Conservation (phyloP, 2,113 vertebrate species). For the Elgaria multicarinata region DNA sequence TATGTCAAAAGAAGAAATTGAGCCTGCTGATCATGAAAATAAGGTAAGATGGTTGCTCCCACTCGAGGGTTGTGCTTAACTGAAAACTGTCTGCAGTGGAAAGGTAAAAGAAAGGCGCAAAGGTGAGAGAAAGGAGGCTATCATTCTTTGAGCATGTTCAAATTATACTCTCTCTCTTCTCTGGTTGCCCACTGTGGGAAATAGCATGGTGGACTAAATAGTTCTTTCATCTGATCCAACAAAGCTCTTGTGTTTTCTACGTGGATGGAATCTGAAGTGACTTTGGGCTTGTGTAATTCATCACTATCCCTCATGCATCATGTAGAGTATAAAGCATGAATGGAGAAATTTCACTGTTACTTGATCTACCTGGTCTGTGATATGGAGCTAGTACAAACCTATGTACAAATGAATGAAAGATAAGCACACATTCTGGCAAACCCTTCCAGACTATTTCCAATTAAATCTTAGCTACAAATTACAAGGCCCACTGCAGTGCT, state of each 20-base stretch:
- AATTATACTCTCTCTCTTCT: neutral
- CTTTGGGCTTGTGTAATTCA: neutral
- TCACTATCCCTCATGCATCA: neutral
- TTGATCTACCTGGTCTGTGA: neutral
- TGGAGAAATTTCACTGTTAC: neutral
- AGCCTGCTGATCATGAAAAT: constrained; percentile 84
- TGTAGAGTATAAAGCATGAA: neutral
- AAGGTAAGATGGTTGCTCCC: constrained; percentile 80
- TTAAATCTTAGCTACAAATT: too few species aligned
- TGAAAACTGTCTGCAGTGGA: neutral
- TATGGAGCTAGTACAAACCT: neutral
- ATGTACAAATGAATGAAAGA: neutral
- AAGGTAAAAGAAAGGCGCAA: neutral
- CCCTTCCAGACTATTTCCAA: too few species aligned
- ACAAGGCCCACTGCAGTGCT: too few species aligned
- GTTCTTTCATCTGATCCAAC: too few species aligned
- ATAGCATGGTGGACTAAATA: too few species aligned
- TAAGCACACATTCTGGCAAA: too few species aligned
- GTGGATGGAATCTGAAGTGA: neutral
- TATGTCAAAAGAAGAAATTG: constrained; percentile 86
- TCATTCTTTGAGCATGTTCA: neutral
- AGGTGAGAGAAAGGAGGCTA: neutral
- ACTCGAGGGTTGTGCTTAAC: neutral
- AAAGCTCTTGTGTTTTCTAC: neutral
- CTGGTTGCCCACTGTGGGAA: neutral